Percentiles rank a stretch among this genome's conserved stretches.
These are phyloP conservation scores for Eristalinus aeneus DNA, from an alignment of 2,888 invertebrate species.

Conservation along the genomic window DNA sequence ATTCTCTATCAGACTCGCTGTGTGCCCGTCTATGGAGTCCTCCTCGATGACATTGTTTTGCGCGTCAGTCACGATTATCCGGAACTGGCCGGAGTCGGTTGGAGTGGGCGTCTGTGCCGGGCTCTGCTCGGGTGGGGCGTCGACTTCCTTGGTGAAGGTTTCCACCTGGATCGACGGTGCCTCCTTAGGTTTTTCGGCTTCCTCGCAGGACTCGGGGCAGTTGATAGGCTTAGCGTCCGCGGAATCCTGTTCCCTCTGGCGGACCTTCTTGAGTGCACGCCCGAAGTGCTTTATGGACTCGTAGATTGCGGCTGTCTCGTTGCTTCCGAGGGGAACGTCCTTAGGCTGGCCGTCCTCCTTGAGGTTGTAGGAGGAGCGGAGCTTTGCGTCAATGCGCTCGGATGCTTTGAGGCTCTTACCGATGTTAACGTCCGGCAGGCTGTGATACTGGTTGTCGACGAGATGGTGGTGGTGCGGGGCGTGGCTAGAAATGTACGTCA, in stretches of 20 bases:
- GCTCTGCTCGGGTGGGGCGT: neutral
- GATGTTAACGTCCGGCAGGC: conserved; percentile 86
- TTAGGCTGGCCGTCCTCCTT: conserved; percentile 55
- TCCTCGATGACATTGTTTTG: conserved; percentile 79
- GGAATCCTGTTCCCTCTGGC: conserved; percentile 74
- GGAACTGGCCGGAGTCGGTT: conserved; percentile 72
- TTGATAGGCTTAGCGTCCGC: conserved; percentile 2
- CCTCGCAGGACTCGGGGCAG: conserved; percentile 53
- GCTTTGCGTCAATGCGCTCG: conserved; percentile 87
- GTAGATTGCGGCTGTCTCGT: conserved; percentile 73
- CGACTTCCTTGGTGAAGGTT: conserved; percentile 76
- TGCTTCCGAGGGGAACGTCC: conserved; percentile 12
- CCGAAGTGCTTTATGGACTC: conserved; percentile 79
- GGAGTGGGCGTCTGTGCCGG: conserved; percentile 2
- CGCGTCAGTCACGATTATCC: conserved; percentile 79
- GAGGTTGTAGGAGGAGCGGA: conserved; percentile 81
- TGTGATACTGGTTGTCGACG: conserved; percentile 86
- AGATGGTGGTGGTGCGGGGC: conserved; percentile 74
- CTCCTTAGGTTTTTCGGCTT: conserved; percentile 75
- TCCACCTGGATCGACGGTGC: conserved; percentile 77
- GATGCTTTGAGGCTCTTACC: conserved; percentile 87
- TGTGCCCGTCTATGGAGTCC: conserved; percentile 76
- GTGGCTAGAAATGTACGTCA: conserved; percentile 72
- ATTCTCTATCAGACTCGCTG: conserved; percentile 27
- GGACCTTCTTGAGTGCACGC: conserved; percentile 77